These are phyloP conservation scores for Diploscapter pachys DNA, from an alignment of 1,140 invertebrate species.

Conservation along the genomic window DNA sequence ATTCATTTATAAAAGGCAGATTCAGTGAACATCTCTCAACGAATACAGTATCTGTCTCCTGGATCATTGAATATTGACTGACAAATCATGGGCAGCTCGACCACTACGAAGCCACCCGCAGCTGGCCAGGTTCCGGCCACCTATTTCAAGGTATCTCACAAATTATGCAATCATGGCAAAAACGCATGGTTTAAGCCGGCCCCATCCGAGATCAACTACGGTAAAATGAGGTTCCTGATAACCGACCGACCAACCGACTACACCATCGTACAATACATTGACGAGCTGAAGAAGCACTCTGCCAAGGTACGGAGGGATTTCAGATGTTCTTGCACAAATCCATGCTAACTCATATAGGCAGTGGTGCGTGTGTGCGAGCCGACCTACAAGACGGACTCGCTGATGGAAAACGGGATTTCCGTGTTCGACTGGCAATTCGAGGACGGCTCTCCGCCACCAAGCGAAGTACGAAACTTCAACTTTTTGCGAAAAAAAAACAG, in stretches of 20 bases:
- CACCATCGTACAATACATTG: slow-evolving; percentile 82
- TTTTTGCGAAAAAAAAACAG: too few species aligned
- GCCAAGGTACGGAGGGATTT: not conserved
- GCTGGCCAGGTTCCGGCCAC: too few species aligned
- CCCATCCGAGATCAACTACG: slow-evolving; percentile 28
- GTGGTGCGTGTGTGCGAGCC: slow-evolving; percentile 93
- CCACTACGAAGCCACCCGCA: too few species aligned
- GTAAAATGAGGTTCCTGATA: slow-evolving; percentile 68
- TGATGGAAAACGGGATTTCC: slow-evolving; percentile 78
- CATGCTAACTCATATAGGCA: slow-evolving; percentile 61
- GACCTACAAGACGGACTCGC: slow-evolving; percentile 82
- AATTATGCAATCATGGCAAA: too few species aligned
- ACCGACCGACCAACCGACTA: slow-evolving; percentile 91
- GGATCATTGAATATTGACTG: too few species aligned
- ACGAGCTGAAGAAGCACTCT: slow-evolving; percentile 63
- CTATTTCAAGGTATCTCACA: too few species aligned
- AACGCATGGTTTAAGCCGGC: slow-evolving; percentile 22
- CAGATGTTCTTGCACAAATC: too few species aligned
- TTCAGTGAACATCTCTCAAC: too few species aligned
- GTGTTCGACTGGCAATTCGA: slow-evolving; percentile 80
- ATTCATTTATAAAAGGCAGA: too few species aligned
- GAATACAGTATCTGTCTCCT: too few species aligned
- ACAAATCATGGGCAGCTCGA: too few species aligned
- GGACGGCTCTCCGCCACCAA: slow-evolving; percentile 80
- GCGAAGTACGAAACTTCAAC: slow-evolving; percentile 63